Evolutionary conservation across 2,113 vertebrate species (phyloP).

Genomic region (Pelmatolapia mariae): DNA sequence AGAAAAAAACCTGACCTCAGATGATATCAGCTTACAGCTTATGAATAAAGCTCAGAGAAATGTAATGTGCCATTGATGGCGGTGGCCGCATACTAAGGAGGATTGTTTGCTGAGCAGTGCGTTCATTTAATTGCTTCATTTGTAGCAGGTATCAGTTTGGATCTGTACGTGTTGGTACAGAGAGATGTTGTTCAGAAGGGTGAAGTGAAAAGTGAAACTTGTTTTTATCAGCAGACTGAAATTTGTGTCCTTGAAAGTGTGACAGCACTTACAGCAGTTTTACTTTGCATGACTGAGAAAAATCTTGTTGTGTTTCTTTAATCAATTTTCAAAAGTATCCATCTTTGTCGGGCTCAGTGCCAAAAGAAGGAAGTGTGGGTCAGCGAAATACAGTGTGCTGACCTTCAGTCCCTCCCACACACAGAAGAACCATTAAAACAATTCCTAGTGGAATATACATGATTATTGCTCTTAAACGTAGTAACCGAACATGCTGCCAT

Average conservation of each 20-base stretch:
- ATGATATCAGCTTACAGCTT: constrained; percentile 52
- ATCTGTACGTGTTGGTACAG: background rate
- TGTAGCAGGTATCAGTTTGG: background rate
- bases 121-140: background rate
- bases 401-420: background rate
- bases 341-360: background rate
- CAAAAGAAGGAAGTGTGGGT: background rate
- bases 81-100: background rate
- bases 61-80: background rate
- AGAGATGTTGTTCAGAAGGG: background rate
- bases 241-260: fast-evolving
- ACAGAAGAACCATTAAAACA: background rate
- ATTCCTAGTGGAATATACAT: constrained; percentile 12
- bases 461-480: background rate
- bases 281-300: background rate
- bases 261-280: background rate
- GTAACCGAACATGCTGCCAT: background rate
- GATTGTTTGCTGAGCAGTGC: background rate
- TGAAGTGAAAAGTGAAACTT: background rate
- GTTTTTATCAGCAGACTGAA: background rate
- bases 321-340: background rate
- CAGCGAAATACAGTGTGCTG: background rate
- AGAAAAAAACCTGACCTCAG: constrained; percentile 26
- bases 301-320: background rate
- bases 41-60: constrained; percentile 45